phyloP scores from a whole-genome alignment of 1,140 invertebrate genomes.

The Halictus rubicundus region DNA sequence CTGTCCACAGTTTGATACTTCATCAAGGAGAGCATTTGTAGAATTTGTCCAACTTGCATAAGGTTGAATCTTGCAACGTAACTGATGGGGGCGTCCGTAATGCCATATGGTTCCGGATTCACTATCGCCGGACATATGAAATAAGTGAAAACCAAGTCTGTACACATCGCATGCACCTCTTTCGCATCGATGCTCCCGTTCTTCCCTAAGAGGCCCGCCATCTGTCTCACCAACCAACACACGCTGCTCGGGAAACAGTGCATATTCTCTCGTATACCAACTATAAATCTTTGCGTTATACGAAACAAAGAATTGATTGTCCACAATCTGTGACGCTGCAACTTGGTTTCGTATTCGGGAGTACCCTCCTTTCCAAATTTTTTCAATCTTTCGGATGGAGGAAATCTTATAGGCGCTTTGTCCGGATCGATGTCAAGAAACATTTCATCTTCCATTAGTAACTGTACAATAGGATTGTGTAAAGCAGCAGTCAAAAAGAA shows the following conservation, averaged over 20 bases:
- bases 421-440: conserved; percentile 96
- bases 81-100: conserved; percentile 96
- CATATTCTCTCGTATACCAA: conserved; percentile 92
- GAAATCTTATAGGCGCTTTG: conserved; percentile 89
- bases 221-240: conserved; percentile 89
- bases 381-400: conserved; percentile 85
- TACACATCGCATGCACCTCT: conserved; percentile 90
- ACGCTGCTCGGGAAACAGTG: conserved; percentile 94
- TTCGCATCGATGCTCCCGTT: conserved; percentile 83
- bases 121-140: conserved; percentile 98
- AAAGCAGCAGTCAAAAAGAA: conserved; percentile 96
- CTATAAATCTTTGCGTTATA: conserved; percentile 91
- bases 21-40: conserved; percentile 94
- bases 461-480: conserved; percentile 93
- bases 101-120: conserved; percentile 97
- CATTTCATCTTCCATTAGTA: conserved; percentile 96
- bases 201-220: conserved; percentile 86
- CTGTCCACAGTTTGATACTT: conserved; percentile 90
- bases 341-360: conserved; percentile 86
- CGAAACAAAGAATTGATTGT: conserved; percentile 91
- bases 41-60: conserved; percentile 94
- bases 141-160: conserved; percentile 95
- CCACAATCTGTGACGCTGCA: conserved; percentile 88
- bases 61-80: conserved; percentile 95
- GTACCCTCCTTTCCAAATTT: conserved; percentile 90